Conservation (phyloP, 2,888 invertebrate genomes). For the Augiades crinisus region DNA sequence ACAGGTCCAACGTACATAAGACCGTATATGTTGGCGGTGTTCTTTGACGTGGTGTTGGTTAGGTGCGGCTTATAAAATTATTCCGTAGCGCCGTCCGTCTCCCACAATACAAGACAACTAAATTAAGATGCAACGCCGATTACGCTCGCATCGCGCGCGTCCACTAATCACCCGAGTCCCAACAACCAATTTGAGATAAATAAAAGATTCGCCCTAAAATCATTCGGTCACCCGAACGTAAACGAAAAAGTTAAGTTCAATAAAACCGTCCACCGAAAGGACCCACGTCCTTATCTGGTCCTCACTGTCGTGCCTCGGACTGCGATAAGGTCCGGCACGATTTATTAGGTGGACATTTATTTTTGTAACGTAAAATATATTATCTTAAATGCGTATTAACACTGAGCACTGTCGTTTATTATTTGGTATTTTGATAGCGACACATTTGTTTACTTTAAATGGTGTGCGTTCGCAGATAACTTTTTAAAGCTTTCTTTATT, state of each 20-base stretch:
- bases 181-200: slow-evolving; percentile 34
- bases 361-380: slow-evolving; percentile 75
- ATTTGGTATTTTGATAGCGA: slow-evolving; percentile 53
- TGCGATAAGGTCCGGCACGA: slow-evolving; percentile 70
- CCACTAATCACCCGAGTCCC: slow-evolving; percentile 46
- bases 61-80: slow-evolving; percentile 42
- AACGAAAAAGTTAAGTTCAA: slow-evolving; percentile 33
- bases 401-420: slow-evolving; percentile 69
- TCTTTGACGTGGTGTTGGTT: slow-evolving; percentile 56
- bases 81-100: slow-evolving; percentile 54
- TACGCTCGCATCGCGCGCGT: slow-evolving; percentile 56
- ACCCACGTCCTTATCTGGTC: slow-evolving; percentile 66
- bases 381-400: slow-evolving; percentile 80
- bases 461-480: slow-evolving; percentile 23
- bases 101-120: slow-evolving; percentile 76
- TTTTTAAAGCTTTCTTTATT: slow-evolving; percentile 10
- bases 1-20: neutral
- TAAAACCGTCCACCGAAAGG: slow-evolving; percentile 47
- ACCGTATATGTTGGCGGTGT: slow-evolving; percentile 34
- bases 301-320: slow-evolving; percentile 69
- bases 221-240: slow-evolving; percentile 22
- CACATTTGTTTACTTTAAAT: slow-evolving; percentile 23
- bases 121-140: slow-evolving; percentile 79
- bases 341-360: slow-evolving; percentile 78
- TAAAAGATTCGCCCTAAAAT: slow-evolving; percentile 26